Conservation (phyloP, 2,797 vertebrate genomes). For the Sebastes variabilis region DNA sequence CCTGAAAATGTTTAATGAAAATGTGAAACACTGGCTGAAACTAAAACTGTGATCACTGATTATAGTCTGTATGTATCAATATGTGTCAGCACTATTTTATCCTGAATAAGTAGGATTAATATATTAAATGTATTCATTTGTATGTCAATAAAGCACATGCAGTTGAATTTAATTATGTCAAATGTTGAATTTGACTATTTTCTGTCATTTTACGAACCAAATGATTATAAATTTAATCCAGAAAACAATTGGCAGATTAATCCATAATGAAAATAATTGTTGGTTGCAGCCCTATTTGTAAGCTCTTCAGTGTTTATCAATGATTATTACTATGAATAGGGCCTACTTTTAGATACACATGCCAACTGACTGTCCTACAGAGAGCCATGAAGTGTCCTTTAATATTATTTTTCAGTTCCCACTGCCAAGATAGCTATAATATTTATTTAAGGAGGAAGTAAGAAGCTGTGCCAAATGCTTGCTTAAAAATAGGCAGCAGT, state of each 20-base stretch:
- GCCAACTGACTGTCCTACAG: background rate
- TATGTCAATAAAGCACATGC: background rate
- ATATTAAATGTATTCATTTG: background rate
- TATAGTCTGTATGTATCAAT: background rate
- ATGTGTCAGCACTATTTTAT: background rate
- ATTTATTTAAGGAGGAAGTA: constrained; percentile 62
- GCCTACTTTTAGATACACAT: background rate
- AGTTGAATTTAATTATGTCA: background rate
- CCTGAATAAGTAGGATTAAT: background rate
- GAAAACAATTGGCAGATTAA: background rate
- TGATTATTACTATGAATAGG: background rate
- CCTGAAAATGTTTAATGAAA: too few relatives aligned
- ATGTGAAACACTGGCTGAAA: too few relatives aligned
- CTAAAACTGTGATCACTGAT: too few relatives aligned
- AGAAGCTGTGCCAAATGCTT: constrained; percentile 60
- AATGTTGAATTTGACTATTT: background rate
- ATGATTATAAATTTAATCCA: background rate
- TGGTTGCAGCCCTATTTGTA: background rate
- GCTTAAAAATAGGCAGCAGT: constrained; percentile 74
- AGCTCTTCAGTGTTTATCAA: background rate
- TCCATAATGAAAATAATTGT: background rate
- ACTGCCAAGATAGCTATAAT: constrained; percentile 50
- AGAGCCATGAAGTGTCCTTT: constrained; percentile 30
- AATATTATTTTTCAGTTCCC: constrained; percentile 29
- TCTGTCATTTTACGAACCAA: background rate